Base-by-base conservation (phyloP, 2,888 invertebrate species). In the Odontomyia ornata region DNA sequence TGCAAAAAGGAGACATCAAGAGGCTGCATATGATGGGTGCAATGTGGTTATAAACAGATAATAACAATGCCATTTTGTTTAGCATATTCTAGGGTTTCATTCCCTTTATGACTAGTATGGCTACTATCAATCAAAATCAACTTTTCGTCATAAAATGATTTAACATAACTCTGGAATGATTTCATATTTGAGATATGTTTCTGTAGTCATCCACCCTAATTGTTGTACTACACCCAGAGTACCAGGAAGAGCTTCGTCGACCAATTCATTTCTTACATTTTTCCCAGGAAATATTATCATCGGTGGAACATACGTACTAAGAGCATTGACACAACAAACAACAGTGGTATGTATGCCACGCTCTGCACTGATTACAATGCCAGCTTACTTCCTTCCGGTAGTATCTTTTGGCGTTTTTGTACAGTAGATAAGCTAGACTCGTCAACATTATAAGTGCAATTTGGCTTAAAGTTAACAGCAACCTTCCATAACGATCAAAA, bases 371-470 rank as follows among this genome's bases (percentile, higher is more conserved):
- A 84, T 85, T 60, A 60, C 5, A 60, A 60, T 23, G 25, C 25
- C 60, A n/a, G 28, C 65, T 81, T 87, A 85, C 75, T 86, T 87
- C 43, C 81, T 78, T 4, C 85, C 85, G 77, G 82, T 86, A 46
- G 79, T 72, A 82, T 80, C 83, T 84, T 27, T 52, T 52, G 5
- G 81, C 78, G n/a, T 84, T 82, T 77, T 81, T 84, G 60, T 60
- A 60, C 72, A 85, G 85, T 1, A 87, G 86, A 2, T 86, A 86
- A 77, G 0, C 83, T 84, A 27, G 85, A 84, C 81, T 88, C 86
- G 80, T 87, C 86, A 30, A 84, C 77, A 79, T 86, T 86, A 77
- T 83, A 86, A 65, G 86, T 84, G 62, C 11, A 18, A 43, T 28
- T 18, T n/a, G 30, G 30, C 23, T 28, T 7, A 65, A 28, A 65